Percentiles rank a stretch among this genome's conserved stretches.
phyloP scores from a whole-genome alignment of 2,888 invertebrate genomes.

The Rotaria sp. region DNA sequence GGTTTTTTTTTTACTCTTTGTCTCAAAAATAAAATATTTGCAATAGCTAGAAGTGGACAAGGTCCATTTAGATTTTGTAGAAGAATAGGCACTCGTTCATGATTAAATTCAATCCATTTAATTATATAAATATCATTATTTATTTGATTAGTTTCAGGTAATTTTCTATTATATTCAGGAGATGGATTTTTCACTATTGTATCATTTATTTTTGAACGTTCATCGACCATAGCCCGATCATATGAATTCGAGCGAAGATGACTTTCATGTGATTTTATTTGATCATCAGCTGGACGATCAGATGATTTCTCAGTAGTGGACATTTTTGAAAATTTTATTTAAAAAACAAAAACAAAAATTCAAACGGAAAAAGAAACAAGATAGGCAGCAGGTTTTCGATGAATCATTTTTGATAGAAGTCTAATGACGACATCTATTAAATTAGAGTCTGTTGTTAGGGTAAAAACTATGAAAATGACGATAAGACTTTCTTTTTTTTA shows the following conservation, averaged over 20 bases:
- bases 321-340: too few relatives aligned
- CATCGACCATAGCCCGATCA: not conserved
- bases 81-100: conserved; percentile 54
- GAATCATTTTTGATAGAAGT: too few relatives aligned
- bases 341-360: too few relatives aligned
- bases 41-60: conserved; percentile 61
- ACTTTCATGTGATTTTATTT: not conserved
- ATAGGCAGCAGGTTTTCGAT: too few relatives aligned
- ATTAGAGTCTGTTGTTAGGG: not conserved
- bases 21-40: conserved; percentile 59
- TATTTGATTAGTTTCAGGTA: not conserved
- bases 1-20: conserved; percentile 49
- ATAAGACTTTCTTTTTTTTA: not conserved
- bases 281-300: too few relatives aligned
- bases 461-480: not conserved
- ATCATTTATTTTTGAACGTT: not conserved
- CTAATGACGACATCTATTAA: not conserved
- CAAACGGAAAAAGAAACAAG: too few relatives aligned
- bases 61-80: conserved; percentile 62
- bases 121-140: not conserved
- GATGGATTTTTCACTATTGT: not conserved
- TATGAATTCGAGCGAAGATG: not conserved
- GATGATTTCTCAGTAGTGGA: too few relatives aligned
- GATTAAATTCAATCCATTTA: conserved; percentile 40
- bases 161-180: not conserved